Percentiles rank a stretch among this genome's conserved stretches.
Conservation (phyloP, 1,140 invertebrate species). For the Drosophila aff. region DNA sequence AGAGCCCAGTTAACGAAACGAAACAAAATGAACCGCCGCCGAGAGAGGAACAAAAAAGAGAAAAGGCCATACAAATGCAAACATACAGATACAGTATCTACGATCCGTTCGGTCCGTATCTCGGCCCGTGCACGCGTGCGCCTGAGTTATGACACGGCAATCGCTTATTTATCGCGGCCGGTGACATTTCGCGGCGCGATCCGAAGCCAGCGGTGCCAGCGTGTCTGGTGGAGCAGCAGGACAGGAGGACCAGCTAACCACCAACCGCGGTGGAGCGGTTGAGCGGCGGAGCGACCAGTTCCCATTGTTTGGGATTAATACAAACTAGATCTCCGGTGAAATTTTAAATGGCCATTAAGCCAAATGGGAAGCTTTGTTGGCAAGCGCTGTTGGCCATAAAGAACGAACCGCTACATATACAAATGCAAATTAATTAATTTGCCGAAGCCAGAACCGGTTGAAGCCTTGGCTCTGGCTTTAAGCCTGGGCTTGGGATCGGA, state of each 20-base stretch:
- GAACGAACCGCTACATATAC: slow-evolving; percentile 67
- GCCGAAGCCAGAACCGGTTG: slow-evolving; percentile 48
- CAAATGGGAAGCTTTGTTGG: slow-evolving; percentile 71
- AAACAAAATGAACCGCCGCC: slow-evolving; percentile 16
- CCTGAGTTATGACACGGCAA: slow-evolving; percentile 69
- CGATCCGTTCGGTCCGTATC: slow-evolving; percentile 42
- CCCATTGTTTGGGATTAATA: slow-evolving; percentile 60
- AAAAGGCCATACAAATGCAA: slow-evolving; percentile 72
- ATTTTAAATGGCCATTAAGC: slow-evolving; percentile 77
- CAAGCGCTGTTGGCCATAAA: slow-evolving; percentile 52
- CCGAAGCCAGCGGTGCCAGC: slow-evolving; percentile 62
- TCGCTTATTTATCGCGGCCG: slow-evolving; percentile 44
- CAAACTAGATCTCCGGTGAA: slow-evolving; percentile 72
- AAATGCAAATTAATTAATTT: slow-evolving; percentile 80
- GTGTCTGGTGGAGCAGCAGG: slow-evolving; percentile 65
- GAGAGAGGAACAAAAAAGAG: slow-evolving; percentile 43
- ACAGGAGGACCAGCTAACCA: slow-evolving; percentile 26
- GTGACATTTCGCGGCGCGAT: slow-evolving; percentile 48
- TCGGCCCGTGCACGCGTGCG: slow-evolving; percentile 66
- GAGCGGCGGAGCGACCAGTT: slow-evolving; percentile 35
- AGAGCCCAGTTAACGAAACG: slow-evolving; percentile 47
- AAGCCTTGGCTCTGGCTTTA: slow-evolving; percentile 1
- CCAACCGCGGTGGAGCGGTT: neutral
- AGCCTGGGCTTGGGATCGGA: neutral
- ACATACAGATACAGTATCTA: slow-evolving; percentile 46